These are phyloP conservation scores for Calliphora vomitoria DNA, from an alignment of 2,888 invertebrate species.

Conservation along the genomic window DNA sequence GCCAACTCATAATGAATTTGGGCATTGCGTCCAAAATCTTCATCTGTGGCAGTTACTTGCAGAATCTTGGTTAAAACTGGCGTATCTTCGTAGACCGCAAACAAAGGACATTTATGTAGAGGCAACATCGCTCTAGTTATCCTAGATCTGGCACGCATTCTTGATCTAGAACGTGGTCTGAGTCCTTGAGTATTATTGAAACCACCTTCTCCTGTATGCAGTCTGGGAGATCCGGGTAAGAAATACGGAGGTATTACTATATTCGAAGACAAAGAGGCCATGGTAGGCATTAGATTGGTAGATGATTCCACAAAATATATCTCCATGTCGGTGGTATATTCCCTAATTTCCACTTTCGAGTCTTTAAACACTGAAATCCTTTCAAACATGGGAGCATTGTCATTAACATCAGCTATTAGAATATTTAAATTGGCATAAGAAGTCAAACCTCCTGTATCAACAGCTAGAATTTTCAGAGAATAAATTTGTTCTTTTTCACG, in stretches of 20 bases:
- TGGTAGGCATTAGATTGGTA: conserved; percentile 74
- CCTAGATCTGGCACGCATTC: conserved; percentile 77
- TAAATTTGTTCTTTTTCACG: conserved; percentile 90
- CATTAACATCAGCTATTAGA: conserved; percentile 91
- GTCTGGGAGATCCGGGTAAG: conserved; percentile 82
- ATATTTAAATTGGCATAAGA: conserved; percentile 90
- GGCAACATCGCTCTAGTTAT: conserved; percentile 64
- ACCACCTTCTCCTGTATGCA: conserved; percentile 74
- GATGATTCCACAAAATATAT: conserved; percentile 84
- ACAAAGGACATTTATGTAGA: conserved; percentile 85
- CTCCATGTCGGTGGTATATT: conserved; percentile 86
- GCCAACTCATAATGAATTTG: conserved; percentile 89
- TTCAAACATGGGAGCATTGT: conserved; percentile 90
- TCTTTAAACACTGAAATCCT: conserved; percentile 89
- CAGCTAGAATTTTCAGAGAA: conserved; percentile 89
- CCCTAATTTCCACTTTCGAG: conserved; percentile 88
- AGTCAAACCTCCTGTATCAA: conserved; percentile 90
- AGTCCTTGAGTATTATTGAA: conserved; percentile 71
- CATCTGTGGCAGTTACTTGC: conserved; percentile 89
- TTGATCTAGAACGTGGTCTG: conserved; percentile 74
- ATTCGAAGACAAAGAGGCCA: conserved; percentile 74
- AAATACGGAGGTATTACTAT: conserved; percentile 80
- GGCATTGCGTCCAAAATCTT: conserved; percentile 89
- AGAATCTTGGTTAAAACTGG: conserved; percentile 89
- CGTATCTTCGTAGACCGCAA: conserved; percentile 90